Evolutionary conservation across 2,888 invertebrate species (phyloP).

Genomic region (Pycnomerus fuliginosus): DNA sequence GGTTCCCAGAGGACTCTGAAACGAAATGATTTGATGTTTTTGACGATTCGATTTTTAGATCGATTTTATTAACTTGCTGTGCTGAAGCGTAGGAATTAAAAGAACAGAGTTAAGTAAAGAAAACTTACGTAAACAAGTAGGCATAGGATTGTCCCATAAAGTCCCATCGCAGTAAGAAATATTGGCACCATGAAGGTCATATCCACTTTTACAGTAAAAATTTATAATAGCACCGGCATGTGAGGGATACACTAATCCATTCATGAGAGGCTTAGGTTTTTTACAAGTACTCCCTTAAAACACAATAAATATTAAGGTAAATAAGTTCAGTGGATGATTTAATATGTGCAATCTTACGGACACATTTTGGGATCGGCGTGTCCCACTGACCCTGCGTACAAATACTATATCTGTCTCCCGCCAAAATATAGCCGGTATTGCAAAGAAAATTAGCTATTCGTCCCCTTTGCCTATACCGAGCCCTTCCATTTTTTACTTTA

Average conservation of each 20-base stretch:
- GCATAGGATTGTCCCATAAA: constrained; percentile 68
- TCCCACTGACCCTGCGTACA: constrained; percentile 76
- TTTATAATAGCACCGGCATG: constrained; percentile 60
- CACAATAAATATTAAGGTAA: constrained; percentile 2
- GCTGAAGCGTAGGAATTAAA: too few species aligned
- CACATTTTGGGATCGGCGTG: constrained; percentile 65
- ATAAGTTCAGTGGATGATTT: constrained; percentile 2
- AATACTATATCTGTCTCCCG: constrained; percentile 69
- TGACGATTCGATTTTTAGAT: too few species aligned
- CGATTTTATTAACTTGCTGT: too few species aligned
- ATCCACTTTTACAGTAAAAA: constrained; percentile 68
- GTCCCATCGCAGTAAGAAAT: constrained; percentile 71
- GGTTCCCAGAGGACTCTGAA: too few species aligned
- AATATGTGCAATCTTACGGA: constrained; percentile 60
- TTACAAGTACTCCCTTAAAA: constrained; percentile 63
- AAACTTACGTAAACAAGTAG: constrained; percentile 65
- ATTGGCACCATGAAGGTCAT: constrained; percentile 59
- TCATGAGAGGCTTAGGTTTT: constrained; percentile 29
- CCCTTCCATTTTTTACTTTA: constrained; percentile 40
- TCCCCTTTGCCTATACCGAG: constrained; percentile 51
- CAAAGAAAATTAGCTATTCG: constrained; percentile 64
- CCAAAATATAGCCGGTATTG: constrained; percentile 59
- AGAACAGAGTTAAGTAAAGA: too few species aligned
- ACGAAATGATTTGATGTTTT: too few species aligned
- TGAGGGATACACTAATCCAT: constrained; percentile 57